Conservation (phyloP, 2,888 invertebrate species). For the Cosmia pyralina region DNA sequence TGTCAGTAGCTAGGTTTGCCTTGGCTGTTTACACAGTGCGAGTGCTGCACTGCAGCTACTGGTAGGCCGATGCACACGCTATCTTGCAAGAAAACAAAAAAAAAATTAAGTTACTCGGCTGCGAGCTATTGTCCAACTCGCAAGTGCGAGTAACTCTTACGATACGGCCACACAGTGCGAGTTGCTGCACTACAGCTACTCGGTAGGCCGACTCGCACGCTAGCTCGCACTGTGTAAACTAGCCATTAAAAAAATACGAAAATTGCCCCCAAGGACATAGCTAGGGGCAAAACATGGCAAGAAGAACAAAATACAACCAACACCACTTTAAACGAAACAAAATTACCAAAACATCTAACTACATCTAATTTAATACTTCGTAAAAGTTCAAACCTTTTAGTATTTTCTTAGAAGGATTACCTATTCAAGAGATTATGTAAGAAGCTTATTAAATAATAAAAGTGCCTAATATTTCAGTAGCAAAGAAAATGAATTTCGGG, state of each 20-base stretch:
- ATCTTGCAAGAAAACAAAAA: too few species aligned
- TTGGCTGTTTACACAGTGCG: too few species aligned
- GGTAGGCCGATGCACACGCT: too few species aligned
- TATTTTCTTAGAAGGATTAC: conserved; percentile 58
- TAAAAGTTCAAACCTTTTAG: conserved; percentile 58
- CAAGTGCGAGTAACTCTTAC: too few species aligned
- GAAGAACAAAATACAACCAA: conserved; percentile 11
- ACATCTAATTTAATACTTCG: conserved; percentile 31
- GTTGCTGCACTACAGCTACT: too few species aligned
- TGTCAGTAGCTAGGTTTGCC: too few species aligned
- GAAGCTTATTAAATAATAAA: conserved; percentile 48
- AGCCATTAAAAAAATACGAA: background rate
- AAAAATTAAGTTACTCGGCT: too few species aligned
- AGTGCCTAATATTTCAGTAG: conserved; percentile 43
- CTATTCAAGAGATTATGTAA: conserved; percentile 55
- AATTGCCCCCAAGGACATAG: background rate
- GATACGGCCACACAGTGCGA: too few species aligned
- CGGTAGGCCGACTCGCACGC: too few species aligned
- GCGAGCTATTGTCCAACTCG: too few species aligned
- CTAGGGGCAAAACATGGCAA: background rate
- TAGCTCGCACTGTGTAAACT: too few species aligned
- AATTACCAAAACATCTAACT: conserved; percentile 31
- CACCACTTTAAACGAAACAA: background rate
- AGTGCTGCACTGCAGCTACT: too few species aligned
- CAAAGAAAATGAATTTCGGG: conserved; percentile 29